Evolutionary conservation across 2,888 invertebrate species (phyloP), one percentile per base, ranked within the genome.

Genomic region (Hofmannophila pseudospretella): DNA sequence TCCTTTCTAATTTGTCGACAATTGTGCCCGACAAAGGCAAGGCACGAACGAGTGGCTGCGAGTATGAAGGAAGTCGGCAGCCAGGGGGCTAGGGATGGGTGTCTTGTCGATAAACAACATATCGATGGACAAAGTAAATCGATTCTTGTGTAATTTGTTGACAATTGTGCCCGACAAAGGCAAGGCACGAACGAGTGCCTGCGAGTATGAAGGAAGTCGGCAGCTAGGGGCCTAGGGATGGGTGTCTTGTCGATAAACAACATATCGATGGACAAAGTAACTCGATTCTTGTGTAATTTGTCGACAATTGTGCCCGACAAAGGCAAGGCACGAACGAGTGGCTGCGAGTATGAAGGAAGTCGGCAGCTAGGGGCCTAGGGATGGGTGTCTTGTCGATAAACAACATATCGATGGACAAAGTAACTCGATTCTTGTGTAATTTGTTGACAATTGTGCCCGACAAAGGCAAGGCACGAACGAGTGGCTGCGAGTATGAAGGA

Each of bases 241-340:
- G 29, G 36, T 2, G 0, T 20, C 0, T 27, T 62, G 44, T 65
- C 64, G n/a, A n/a, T n/a, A n/a, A n/a, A n/a, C n/a, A n/a, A n/a
- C n/a, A n/a, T n/a, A n/a, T n/a, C n/a, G n/a, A n/a, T n/a, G n/a
- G n/a, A n/a, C n/a, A n/a, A 82, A 86, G 81, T 85, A 86, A 86
- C 85, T 86, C 85, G 81, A 86, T 86, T 85, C 84, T 68, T 84
- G 84, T 85, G 81, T 85, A 86, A 86, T 86, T 86, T 86, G 85
- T 78, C 85, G 79, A 86, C 86, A 81, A 86, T 86, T 86, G 85
- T 86, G 77, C 78, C 74, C 80, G 84, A 86, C 86, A 85, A 84
- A 85, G 84, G 84, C 84, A 77, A 58, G 67, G 73, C 66, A 78
- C 84, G 85, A 86, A 78, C 82, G 84, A 85, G 76, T 84, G 85